A percentile compares a stretch with the other conserved stretches of the same genome.
Conservation (phyloP, 2,113 vertebrate species). For the Pardalotus punctatus region DNA sequence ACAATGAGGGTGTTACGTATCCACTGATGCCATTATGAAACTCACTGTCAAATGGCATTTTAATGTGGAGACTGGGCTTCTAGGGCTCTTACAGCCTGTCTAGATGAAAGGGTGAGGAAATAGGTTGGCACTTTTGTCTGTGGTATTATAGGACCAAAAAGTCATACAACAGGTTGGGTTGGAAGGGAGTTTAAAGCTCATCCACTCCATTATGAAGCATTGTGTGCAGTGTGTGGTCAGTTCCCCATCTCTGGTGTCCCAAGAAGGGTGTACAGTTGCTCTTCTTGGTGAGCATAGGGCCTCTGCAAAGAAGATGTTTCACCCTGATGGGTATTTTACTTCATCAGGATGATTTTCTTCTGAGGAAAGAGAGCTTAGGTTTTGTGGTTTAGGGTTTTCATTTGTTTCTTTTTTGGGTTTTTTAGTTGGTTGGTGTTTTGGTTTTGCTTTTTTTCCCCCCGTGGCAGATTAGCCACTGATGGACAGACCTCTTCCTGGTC, state of each 20-base stretch:
- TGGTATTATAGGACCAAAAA: background rate
- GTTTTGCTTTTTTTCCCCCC: rapidly evolving
- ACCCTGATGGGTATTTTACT: background rate
- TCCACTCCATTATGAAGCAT: no score
- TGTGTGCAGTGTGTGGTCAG: background rate
- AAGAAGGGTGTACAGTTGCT: background rate
- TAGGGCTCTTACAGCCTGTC: background rate
- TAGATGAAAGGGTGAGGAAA: background rate
- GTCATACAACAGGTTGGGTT: rapidly evolving
- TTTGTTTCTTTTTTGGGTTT: background rate
- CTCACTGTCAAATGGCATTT: background rate
- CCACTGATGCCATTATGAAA: background rate
- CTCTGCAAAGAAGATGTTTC: background rate
- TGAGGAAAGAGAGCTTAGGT: background rate
- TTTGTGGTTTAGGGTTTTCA: background rate
- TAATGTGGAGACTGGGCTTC: background rate
- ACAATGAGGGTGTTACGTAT: background rate
- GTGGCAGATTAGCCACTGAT: background rate
- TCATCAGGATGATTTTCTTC: background rate
- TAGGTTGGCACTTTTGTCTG: background rate
- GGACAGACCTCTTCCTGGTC: background rate
- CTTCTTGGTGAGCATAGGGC: background rate
- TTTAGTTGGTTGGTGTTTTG: background rate
- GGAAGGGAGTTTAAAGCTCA: background rate
- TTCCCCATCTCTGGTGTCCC: background rate